These are phyloP conservation scores for Argyra leucocephala DNA, from an alignment of 2,888 invertebrate species.

Conservation along the genomic window DNA sequence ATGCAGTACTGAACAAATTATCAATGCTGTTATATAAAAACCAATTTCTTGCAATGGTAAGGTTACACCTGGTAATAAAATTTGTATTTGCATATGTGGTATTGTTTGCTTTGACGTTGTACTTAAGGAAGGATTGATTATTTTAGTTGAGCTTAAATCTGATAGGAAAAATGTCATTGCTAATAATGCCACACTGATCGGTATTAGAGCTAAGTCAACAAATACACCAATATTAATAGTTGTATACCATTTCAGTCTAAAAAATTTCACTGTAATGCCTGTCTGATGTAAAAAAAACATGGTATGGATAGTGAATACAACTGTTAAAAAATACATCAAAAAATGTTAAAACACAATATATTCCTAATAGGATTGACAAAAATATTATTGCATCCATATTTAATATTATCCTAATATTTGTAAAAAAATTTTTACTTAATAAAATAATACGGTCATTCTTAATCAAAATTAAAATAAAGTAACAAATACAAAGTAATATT, in stretches of 20 bases:
- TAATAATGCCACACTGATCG: conserved; percentile 55
- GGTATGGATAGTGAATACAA: conserved; percentile 74
- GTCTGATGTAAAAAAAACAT: conserved; percentile 65
- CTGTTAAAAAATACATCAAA: conserved; percentile 81
- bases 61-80: conserved; percentile 82
- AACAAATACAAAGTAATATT: too few relatives aligned
- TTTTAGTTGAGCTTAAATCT: conserved; percentile 7
- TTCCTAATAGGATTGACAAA: conserved; percentile 51
- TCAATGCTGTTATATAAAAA: conserved; percentile 73
- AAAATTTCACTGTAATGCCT: conserved; percentile 61
- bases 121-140: conserved; percentile 9
- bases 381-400: conserved; percentile 58
- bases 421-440: too few relatives aligned
- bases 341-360: conserved; percentile 63
- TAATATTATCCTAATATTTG: too few relatives aligned
- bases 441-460: too few relatives aligned
- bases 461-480: too few relatives aligned
- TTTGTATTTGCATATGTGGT: conserved; percentile 44
- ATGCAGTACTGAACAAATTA: conserved; percentile 74
- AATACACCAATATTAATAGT: conserved; percentile 59
- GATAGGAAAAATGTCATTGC: conserved; percentile 44
- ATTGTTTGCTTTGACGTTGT: too few relatives aligned
- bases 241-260: conserved; percentile 69
- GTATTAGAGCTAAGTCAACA: conserved; percentile 52
- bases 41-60: conserved; percentile 78